These are phyloP conservation scores for Nyctibius grandis DNA, from an alignment of 2,797 vertebrate genomes.

Conservation along the genomic window DNA sequence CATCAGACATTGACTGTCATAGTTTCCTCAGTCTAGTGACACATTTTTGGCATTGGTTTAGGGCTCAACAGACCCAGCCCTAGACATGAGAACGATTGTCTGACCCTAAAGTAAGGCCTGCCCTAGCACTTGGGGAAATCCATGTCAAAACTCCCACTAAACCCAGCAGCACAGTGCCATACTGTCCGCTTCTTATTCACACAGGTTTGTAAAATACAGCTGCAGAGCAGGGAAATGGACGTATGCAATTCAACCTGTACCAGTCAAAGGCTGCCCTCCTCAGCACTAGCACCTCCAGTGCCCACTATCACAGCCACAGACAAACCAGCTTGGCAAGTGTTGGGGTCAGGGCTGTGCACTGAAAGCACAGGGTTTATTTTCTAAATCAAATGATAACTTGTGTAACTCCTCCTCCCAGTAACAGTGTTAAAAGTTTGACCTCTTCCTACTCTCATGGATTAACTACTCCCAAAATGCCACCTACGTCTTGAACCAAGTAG, in stretches of 20 bases:
- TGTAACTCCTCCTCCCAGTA: background rate
- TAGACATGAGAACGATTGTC: background rate
- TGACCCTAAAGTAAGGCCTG: background rate
- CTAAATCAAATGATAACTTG: background rate
- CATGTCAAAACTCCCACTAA: background rate
- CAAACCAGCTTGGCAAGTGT: background rate
- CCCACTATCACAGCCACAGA: background rate
- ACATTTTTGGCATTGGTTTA: background rate
- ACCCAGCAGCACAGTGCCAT: background rate
- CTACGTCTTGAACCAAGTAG: background rate
- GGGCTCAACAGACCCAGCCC: background rate
- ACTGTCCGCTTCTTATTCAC: fast-evolving
- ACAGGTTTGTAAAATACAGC: background rate
- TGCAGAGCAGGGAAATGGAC: background rate
- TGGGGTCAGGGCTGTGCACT: background rate
- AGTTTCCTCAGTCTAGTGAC: background rate
- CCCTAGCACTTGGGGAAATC: background rate
- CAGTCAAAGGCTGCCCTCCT: background rate
- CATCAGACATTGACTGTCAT: background rate
- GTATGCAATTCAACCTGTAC: background rate
- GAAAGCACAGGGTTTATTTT: background rate
- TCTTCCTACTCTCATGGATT: background rate
- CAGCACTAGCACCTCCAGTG: background rate
- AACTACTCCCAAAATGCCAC: background rate
- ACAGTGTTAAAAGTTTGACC: background rate